Evolutionary conservation across 2,113 vertebrate genomes (phyloP), one percentile per base, ranked within the genome.

Genomic region (Amazona guildingii): DNA sequence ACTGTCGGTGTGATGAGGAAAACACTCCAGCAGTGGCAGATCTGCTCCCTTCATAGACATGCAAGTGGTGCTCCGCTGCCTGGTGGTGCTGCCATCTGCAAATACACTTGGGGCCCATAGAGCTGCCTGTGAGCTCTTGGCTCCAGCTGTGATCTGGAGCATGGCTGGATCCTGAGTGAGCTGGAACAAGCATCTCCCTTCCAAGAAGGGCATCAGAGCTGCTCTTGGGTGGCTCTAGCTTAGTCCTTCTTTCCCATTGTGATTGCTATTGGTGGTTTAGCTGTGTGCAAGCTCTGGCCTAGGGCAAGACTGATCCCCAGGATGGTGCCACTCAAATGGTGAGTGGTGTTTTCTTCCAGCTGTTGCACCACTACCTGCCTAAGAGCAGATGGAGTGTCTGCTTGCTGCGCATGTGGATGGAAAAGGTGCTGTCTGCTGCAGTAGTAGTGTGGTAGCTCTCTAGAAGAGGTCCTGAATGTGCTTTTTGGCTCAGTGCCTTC

Each of bases 71-170:
- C n/a, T 46, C 33, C 4, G 2, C n/a, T 41, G 28, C 48, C 17
- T 61, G n/a, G 25, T 0, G 6, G 13, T 51, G 17, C 21, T 46
- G 44, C 11, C 70, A 39, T 54, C n/a, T 18, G 41, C 18, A 11
- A 29, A 29, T 13, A 29, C 19, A 11, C 13, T 0, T 59, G n/a
- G 1, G 27, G 35, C 46, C 54, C 0, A 0, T 7, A 17, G 59
- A 78, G 49, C 69, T 64, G 37, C 24, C 19, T 63, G 0, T 44
- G 44, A n/a, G 17, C 27, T 54, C 86, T 31, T 66, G 31, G 18
- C 35, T 66, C 6, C 4, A 48, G 24, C 13, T 46, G 35, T 52
- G 46, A 48, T 52, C 29, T 28, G 37, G 28, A 80, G 48, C 7
- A 0, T 35, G 1, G 13, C 33, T 74, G 4, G 8, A 29, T 70